Evolutionary conservation across 2,797 vertebrate species (phyloP), one percentile per base, ranked within the genome.

Genomic region (Sylvilagus floridanus): DNA sequence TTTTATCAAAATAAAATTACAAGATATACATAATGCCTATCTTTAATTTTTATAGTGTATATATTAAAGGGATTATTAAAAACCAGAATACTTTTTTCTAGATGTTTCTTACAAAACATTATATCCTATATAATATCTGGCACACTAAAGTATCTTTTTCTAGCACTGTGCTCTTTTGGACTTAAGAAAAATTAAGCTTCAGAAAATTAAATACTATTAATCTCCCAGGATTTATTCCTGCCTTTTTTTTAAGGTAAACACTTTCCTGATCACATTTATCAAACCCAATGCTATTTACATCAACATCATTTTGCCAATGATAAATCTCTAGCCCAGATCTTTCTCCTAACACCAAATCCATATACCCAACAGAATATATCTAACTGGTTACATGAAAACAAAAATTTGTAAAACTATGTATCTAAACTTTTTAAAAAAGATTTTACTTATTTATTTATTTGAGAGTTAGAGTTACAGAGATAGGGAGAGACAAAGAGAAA

Each of bases 101-200:
- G n/a, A 8, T 60, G 52, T 77, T 86, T 86, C 26, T 83, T 83
- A 68, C 0, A 77, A n/a, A 94, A 60, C 26, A 77, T 24, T 54
- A 57, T 57, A 57, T 22, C 21, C 17, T 13, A 71, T 30, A 52
- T 14, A 72, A 65, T 93, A 73, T 62, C 50, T 73, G 50, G 42
- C 4, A 28, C 30, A 12, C 22, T 19, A 60, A 72, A 72, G 37
- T 63, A 78, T n/a, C 21, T 79, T 72, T 47, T 37, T 78, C 3
- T 86, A 30, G 54, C 52, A 63, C 8, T 86, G 37, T 52, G 13
- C n/a, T 86, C 54, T 86, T 86, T 86, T 30, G 47, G 8, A 35
- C 54, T 91, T 54, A 42, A 19, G 63, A 92, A 90, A 57, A 83
- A 94, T 71, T 87, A 71, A 83, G 5, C 35, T 93, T 24, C 50